A percentile compares a stretch with the other conserved stretches of the same genome.
phyloP scores from a whole-genome alignment of 2,888 invertebrate genomes.

The Meteorus cinctellus region DNA sequence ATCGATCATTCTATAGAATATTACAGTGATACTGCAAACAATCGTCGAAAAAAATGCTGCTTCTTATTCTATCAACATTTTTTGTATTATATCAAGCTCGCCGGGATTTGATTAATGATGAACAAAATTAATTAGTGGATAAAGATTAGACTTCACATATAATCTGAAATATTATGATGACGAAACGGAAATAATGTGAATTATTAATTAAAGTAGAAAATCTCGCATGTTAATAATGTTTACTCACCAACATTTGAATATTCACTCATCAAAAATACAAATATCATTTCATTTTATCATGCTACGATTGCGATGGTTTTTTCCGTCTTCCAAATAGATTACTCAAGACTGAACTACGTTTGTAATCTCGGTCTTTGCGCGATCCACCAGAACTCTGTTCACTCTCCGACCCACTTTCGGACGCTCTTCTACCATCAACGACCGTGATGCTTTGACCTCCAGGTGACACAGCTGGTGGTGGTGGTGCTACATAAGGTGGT shows the following conservation, averaged over 20 bases:
- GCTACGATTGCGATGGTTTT: constrained; percentile 70
- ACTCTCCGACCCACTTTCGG: constrained; percentile 71
- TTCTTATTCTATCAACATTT: not conserved
- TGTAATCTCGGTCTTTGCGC: constrained; percentile 70
- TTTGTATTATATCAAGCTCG: not conserved
- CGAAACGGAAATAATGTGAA: not conserved
- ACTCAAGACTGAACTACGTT: constrained; percentile 69
- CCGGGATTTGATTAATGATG: not conserved
- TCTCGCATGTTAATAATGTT: not conserved
- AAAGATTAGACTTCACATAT: not conserved
- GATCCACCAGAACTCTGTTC: constrained; percentile 70
- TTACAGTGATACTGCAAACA: not conserved
- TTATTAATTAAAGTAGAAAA: not conserved
- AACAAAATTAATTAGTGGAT: not conserved
- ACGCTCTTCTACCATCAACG: constrained; percentile 67
- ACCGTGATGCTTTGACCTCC: constrained; percentile 61
- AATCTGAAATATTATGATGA: too few species aligned
- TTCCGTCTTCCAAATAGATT: constrained; percentile 70
- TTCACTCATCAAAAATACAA: not conserved
- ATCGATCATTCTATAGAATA: constrained; percentile 30
- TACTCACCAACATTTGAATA: constrained; percentile 17
- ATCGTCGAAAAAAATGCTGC: not conserved
- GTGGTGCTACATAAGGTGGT: constrained; percentile 73
- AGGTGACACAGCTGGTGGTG: constrained; percentile 69
- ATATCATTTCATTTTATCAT: constrained; percentile 8